These are phyloP conservation scores for Callionymus lyra DNA, from an alignment of 2,113 vertebrate genomes.

Conservation along the genomic window DNA sequence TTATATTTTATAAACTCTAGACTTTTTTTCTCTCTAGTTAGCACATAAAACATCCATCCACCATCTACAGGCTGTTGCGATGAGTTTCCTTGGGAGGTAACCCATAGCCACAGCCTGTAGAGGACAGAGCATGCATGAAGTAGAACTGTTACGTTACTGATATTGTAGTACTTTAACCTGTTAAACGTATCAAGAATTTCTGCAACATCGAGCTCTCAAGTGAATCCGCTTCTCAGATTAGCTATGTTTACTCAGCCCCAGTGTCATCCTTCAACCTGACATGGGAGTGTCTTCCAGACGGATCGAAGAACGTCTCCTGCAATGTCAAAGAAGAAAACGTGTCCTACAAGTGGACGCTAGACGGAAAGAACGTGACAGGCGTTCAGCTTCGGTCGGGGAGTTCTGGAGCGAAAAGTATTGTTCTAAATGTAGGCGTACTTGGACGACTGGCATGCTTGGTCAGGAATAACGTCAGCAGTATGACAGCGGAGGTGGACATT, in stretches of 20 bases:
- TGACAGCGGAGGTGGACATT: rapidly evolving
- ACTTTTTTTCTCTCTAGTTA: too few species aligned
- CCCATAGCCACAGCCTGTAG: too few species aligned
- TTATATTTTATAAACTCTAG: too few species aligned
- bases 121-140: too few species aligned
- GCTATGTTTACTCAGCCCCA: constrained; percentile 27
- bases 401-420: constrained; percentile 13
- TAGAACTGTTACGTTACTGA: too few species aligned
- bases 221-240: background rate
- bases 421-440: constrained; percentile 23
- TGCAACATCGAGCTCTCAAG: too few species aligned
- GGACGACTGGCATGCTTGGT: constrained; percentile 39
- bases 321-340: constrained; percentile 30
- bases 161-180: too few species aligned
- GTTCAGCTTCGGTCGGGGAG: constrained; percentile 13
- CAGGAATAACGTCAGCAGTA: constrained; percentile 29
- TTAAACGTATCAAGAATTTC: too few species aligned
- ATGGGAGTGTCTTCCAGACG: constrained; percentile 33
- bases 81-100: too few species aligned
- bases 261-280: constrained; percentile 28
- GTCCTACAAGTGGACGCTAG: constrained; percentile 45
- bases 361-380: constrained; percentile 11
- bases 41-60: too few species aligned
- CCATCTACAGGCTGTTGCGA: too few species aligned
- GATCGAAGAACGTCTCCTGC: constrained; percentile 31